A percentile compares a stretch with the other conserved stretches of the same genome.
phyloP scores from a whole-genome alignment of 2,888 invertebrate genomes.

The Ornithoptera priamus region DNA sequence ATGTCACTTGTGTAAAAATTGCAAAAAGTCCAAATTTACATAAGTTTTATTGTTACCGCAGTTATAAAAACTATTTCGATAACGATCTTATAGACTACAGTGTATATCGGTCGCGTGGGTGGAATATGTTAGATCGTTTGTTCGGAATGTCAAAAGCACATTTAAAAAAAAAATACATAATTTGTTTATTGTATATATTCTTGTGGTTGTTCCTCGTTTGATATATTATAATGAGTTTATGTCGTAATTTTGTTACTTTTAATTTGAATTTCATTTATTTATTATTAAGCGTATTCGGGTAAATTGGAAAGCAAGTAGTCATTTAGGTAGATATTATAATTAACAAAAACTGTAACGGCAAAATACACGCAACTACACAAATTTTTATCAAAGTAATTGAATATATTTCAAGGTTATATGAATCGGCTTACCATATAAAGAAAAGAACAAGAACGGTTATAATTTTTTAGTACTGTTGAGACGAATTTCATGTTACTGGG shows the following conservation, averaged over 20 bases:
- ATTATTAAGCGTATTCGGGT: not conserved
- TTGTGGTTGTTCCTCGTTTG: slow-evolving; percentile 27
- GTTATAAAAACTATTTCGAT: slow-evolving; percentile 42
- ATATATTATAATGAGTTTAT: slow-evolving; percentile 23
- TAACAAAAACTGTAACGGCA: not conserved
- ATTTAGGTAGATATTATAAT: not conserved
- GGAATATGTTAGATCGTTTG: slow-evolving; percentile 33
- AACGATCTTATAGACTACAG: slow-evolving; percentile 40
- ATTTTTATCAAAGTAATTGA: not conserved
- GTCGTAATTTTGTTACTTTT: slow-evolving; percentile 15
- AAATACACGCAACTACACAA: not conserved
- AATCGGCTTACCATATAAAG: not conserved
- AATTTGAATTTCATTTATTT: slow-evolving; percentile 7
- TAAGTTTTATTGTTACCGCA: slow-evolving; percentile 41
- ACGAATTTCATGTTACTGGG: too few relatives aligned
- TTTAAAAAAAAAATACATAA: slow-evolving; percentile 28
- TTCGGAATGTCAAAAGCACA: slow-evolving; percentile 27
- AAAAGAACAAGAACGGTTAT: not conserved
- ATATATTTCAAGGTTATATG: not conserved
- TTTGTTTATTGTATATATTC: slow-evolving; percentile 31
- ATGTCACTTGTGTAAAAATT: not conserved
- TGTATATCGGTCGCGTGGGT: slow-evolving; percentile 31
- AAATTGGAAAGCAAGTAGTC: not conserved
- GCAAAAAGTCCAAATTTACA: slow-evolving; percentile 42
- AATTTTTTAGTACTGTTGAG: not conserved